phyloP scores from a whole-genome alignment of 2,888 invertebrate genomes.

The Dasysyrphus albostriatus region DNA sequence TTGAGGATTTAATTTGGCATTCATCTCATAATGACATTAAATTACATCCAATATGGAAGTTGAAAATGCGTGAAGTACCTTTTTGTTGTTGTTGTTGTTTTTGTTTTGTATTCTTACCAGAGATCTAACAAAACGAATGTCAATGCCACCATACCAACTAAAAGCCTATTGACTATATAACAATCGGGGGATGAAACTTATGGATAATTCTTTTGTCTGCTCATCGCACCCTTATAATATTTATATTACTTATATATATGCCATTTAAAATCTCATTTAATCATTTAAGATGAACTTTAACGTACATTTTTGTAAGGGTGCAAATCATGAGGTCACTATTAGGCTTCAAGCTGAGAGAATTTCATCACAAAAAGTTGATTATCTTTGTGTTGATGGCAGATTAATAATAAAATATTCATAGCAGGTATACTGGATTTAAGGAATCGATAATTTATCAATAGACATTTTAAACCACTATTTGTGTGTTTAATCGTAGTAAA shows the following conservation, averaged over 20 bases:
- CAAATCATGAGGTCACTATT: slow-evolving; percentile 49
- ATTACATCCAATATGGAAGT: slow-evolving; percentile 64
- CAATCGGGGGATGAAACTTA: slow-evolving; percentile 53
- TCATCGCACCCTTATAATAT: slow-evolving; percentile 43
- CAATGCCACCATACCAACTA: slow-evolving; percentile 13
- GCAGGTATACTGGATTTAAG: not conserved
- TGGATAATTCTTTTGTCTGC: slow-evolving; percentile 8
- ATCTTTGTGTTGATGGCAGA: slow-evolving; percentile 22
- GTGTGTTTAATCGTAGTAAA: not conserved
- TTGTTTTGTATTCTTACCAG: not conserved
- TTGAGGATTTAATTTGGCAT: slow-evolving; percentile 69
- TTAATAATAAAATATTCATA: too few species aligned
- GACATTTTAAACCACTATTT: not conserved
- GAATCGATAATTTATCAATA: not conserved
- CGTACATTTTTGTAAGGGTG: slow-evolving; percentile 38
- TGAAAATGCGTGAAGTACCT: slow-evolving; percentile 43
- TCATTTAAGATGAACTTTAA: slow-evolving; percentile 66
- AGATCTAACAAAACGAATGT: slow-evolving; percentile 16
- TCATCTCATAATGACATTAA: slow-evolving; percentile 70
- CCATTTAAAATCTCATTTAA: slow-evolving; percentile 68
- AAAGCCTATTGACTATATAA: not conserved
- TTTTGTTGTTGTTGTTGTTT: not conserved
- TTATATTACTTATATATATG: slow-evolving; percentile 18
- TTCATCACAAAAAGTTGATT: slow-evolving; percentile 13
- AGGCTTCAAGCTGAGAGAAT: not conserved